Evolutionary conservation across 2,797 vertebrate genomes (phyloP).

Genomic region (Ambastaia sidthimunki): DNA sequence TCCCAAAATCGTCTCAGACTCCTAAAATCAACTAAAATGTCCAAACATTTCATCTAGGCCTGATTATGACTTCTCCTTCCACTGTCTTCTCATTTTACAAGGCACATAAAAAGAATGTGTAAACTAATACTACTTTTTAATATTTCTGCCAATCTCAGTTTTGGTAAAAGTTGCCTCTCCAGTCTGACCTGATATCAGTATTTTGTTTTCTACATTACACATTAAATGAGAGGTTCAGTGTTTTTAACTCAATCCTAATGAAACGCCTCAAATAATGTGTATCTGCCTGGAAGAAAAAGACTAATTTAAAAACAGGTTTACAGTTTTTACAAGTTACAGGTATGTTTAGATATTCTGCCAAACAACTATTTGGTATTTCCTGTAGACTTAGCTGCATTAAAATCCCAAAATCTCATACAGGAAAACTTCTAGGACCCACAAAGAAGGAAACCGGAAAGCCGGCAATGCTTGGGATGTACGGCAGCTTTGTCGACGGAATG

Average conservation of each 20-base stretch:
- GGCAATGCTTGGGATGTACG: constrained; percentile 3
- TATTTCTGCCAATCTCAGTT: no score
- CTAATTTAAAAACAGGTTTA: background rate
- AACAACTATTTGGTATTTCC: background rate
- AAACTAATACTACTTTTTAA: no score
- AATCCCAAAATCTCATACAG: no score
- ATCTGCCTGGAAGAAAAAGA: background rate
- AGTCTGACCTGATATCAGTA: background rate
- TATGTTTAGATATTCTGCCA: background rate
- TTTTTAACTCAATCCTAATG: background rate
- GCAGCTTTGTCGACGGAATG: background rate
- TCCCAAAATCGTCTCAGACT: no score
- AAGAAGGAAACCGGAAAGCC: constrained; percentile 26
- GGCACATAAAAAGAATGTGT: no score
- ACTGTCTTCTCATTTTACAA: no score
- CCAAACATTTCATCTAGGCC: no score
- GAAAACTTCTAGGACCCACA: constrained; percentile 18
- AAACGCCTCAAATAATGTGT: background rate
- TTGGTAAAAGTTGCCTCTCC: background rate
- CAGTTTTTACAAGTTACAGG: no score
- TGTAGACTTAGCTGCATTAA: background rate
- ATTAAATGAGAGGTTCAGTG: background rate
- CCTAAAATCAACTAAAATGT: no score
- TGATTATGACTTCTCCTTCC: no score
- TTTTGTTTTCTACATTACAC: background rate